These are phyloP conservation scores for Popillia japonica DNA, from an alignment of 1,140 invertebrate genomes.

Conservation along the genomic window DNA sequence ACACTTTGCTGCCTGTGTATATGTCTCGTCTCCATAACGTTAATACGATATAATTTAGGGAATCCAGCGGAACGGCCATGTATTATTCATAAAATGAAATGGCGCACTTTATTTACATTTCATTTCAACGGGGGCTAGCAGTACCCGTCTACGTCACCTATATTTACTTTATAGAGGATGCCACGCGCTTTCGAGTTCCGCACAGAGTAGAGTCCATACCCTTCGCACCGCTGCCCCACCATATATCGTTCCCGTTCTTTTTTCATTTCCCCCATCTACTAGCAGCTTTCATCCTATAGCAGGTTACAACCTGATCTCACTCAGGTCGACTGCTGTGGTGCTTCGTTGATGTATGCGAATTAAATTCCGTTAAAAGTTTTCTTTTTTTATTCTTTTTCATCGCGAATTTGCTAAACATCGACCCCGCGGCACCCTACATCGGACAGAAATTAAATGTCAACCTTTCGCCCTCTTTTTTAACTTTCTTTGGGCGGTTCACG, in stretches of 20 bases:
- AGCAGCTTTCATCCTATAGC: neutral
- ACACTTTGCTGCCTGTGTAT: too few species aligned
- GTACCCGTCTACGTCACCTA: neutral
- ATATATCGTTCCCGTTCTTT: neutral
- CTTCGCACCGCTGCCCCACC: neutral
- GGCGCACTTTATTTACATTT: conserved; percentile 5
- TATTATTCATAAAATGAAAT: conserved; percentile 16
- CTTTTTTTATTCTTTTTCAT: neutral
- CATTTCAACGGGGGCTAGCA: neutral
- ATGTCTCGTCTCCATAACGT: neutral
- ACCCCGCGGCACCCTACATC: neutral
- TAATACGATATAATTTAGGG: conserved; percentile 11
- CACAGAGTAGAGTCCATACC: neutral
- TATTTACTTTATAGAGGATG: conserved; percentile 2
- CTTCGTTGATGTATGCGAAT: neutral
- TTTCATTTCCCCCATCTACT: neutral
- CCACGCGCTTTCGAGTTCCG: neutral
- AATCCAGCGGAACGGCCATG: neutral
- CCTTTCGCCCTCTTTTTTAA: neutral
- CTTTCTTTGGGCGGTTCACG: too few species aligned
- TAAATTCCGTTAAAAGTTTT: conserved; percentile 7
- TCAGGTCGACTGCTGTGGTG: neutral
- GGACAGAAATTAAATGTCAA: neutral
- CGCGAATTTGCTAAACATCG: neutral
- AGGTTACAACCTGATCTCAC: neutral